These are phyloP conservation scores for Adineta ricciae DNA, from an alignment of 2,888 invertebrate genomes.

Conservation along the genomic window DNA sequence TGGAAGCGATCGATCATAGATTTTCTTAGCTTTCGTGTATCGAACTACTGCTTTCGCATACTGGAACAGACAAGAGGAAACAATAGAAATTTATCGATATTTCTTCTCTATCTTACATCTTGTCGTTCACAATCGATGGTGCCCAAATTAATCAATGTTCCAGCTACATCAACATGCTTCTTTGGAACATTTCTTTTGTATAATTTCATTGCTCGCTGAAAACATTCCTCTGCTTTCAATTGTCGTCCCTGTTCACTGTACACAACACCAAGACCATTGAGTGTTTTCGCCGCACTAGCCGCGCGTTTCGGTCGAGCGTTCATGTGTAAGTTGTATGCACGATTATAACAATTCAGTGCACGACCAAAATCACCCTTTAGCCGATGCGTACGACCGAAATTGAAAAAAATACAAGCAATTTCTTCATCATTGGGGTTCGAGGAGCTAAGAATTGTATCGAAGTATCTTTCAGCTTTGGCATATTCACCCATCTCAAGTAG, in stretches of 20 bases:
- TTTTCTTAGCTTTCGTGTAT: background rate
- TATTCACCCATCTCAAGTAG: conserved; percentile 13
- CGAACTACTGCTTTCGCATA: background rate
- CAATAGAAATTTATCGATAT: background rate
- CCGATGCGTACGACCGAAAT: background rate
- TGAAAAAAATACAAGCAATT: conserved; percentile 7
- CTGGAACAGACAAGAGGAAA: background rate
- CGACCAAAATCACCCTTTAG: background rate
- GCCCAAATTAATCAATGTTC: background rate
- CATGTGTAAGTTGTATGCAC: background rate
- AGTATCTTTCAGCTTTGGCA: background rate
- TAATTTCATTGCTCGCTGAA: background rate
- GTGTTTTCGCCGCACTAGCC: background rate
- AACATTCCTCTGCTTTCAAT: background rate
- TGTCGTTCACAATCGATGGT: background rate
- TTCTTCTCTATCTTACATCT: background rate
- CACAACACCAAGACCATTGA: conserved; percentile 16
- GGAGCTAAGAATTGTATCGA: background rate
- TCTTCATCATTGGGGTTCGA: conserved; percentile 4
- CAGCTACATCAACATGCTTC: background rate
- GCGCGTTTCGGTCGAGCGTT: conserved; percentile 12
- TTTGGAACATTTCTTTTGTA: background rate
- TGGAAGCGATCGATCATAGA: background rate
- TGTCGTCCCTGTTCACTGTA: background rate
- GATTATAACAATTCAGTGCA: background rate